phyloP scores from a whole-genome alignment of 2,113 vertebrate genomes.

The Archilochus colubris region DNA sequence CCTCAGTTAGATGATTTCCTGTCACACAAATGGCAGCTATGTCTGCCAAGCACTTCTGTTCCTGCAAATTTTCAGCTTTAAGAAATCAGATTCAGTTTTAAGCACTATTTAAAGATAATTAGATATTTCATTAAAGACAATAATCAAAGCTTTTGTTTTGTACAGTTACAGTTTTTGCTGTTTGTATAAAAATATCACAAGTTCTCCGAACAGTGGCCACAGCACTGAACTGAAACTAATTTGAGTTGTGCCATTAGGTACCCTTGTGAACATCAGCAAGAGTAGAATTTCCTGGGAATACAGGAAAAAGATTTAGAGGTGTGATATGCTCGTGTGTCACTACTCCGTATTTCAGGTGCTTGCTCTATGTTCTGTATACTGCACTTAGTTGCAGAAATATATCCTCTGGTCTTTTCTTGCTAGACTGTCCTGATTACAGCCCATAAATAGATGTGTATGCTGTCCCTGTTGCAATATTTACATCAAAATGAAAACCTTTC shows the following conservation, averaged over 20 bases:
- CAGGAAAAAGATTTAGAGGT: neutral
- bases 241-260: fast-evolving
- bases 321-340: neutral
- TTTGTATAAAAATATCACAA: neutral
- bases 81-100: neutral
- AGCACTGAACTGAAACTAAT: neutral
- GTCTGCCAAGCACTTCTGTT: neutral
- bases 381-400: neutral
- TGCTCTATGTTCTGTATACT: neutral
- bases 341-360: neutral
- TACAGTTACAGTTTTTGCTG: neutral
- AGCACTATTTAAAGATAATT: neutral
- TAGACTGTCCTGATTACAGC: neutral
- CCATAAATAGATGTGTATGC: neutral
- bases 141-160: neutral
- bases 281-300: neutral
- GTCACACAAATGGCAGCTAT: neutral
- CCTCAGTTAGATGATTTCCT: neutral
- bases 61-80: neutral
- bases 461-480: neutral
- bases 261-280: neutral
- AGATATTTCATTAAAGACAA: neutral
- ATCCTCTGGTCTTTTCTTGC: neutral
- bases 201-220: neutral
- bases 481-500: neutral